These are phyloP conservation scores for Hypomesus transpacificus DNA, from an alignment of 2,113 vertebrate species.

Conservation along the genomic window DNA sequence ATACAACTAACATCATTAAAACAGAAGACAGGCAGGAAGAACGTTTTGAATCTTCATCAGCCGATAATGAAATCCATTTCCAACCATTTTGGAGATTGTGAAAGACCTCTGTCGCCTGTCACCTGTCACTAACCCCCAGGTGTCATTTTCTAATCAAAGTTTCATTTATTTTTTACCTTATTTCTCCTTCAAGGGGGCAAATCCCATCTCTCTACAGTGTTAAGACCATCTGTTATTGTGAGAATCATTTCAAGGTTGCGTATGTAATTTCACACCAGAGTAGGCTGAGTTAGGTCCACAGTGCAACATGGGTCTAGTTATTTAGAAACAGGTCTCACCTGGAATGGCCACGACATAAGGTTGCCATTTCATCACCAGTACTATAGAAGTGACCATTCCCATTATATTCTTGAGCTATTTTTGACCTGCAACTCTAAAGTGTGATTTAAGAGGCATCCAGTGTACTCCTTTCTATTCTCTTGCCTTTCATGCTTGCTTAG, in stretches of 20 bases:
- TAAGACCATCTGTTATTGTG: conserved; percentile 63
- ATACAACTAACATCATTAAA: background rate
- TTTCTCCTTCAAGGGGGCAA: conserved; percentile 39
- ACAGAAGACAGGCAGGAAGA: background rate
- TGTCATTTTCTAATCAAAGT: conserved; percentile 53
- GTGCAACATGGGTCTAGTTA: conserved; percentile 53
- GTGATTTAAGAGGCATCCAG: conserved; percentile 21
- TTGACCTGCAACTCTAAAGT: conserved; percentile 23
- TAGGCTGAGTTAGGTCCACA: conserved; percentile 52
- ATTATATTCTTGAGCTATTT: background rate
- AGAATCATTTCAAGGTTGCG: conserved; percentile 69
- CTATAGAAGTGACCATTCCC: too few species aligned
- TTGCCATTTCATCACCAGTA: background rate
- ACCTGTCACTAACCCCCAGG: conserved; percentile 29
- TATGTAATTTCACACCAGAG: conserved; percentile 72
- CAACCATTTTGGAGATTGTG: conserved; percentile 5
- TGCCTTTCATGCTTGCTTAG: conserved; percentile 42
- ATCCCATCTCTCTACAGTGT: conserved; percentile 51
- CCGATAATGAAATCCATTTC: conserved; percentile 32
- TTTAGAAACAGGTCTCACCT: conserved; percentile 48
- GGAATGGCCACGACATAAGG: conserved; percentile 36
- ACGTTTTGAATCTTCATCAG: background rate
- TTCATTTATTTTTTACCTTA: conserved; percentile 59
- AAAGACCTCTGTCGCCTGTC: conserved; percentile 19
- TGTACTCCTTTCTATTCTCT: conserved; percentile 15